Evolutionary conservation across 2,113 vertebrate genomes (phyloP).

Genomic region (Percina caprodes): DNA sequence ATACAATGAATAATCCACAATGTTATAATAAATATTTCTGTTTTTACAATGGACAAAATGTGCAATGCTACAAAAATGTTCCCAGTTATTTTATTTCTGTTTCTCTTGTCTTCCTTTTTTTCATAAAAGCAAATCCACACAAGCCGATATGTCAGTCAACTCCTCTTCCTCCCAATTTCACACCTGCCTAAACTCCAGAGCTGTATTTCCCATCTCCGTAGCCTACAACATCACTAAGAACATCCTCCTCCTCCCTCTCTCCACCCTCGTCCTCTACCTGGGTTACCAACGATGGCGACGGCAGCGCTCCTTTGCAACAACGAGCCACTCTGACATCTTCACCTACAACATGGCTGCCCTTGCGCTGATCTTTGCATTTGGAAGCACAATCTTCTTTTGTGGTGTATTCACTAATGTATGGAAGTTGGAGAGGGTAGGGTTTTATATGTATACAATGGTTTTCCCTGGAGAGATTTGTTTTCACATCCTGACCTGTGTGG

Average conservation of each 20-base stretch:
- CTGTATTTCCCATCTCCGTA: rapidly evolving
- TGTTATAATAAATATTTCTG: too few species aligned
- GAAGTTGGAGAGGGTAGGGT: rapidly evolving
- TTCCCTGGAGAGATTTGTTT: neutral
- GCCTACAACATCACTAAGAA: neutral
- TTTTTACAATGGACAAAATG: neutral
- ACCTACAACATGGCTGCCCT: slow-evolving; percentile 9
- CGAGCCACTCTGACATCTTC: slow-evolving; percentile 41
- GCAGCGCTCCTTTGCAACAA: neutral
- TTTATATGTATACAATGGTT: rapidly evolving
- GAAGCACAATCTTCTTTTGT: rapidly evolving
- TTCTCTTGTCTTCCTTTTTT: neutral
- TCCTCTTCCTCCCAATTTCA: neutral
- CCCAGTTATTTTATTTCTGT: neutral
- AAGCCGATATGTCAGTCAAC: neutral
- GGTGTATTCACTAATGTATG: rapidly evolving
- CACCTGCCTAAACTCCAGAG: rapidly evolving
- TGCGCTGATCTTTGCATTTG: neutral
- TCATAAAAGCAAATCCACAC: neutral
- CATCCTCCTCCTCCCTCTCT: slow-evolving; percentile 1
- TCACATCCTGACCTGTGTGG: slow-evolving; percentile 16
- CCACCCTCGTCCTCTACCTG: neutral
- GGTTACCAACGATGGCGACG: slow-evolving; percentile 12
- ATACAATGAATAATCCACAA: too few species aligned
- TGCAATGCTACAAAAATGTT: neutral